Evolutionary conservation across 2,888 invertebrate genomes (phyloP), one percentile per base, ranked within the genome.

Genomic region (Tenthredo distinguenda): DNA sequence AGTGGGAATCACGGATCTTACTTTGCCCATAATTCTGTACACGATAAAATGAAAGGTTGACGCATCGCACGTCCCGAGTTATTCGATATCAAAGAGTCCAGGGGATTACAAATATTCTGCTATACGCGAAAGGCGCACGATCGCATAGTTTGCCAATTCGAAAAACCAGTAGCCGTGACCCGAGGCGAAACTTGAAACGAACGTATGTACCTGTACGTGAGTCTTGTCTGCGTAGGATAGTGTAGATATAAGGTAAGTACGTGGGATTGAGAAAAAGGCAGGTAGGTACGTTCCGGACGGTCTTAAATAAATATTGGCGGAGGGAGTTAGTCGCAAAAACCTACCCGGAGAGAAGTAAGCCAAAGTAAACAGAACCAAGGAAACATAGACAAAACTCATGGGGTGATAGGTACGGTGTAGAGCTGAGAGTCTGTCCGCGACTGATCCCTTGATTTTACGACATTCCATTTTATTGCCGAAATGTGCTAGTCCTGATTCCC

Each of bases 261-360:
- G 26, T 62, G 62, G 7, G n/a, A 68, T 18, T 68, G 68, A 12
- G 68, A 21, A 62, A n/a, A 55, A 55, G 62, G 2, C 26, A 34
- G 68, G 68, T 18, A 34, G 12, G 7, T 34, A 50, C 50, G 55
- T 77, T n/a, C 15, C 15, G 43, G 55, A 6, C n/a, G 77, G 77
- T 47, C 77, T 77, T n/a, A 55, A 18, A 34, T 55, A 55, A 77
- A 77, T 77, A 77, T 77, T 77, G 55, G 2, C 77, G 4, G 7
- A 18, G 34, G 34, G 77, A 77, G 50, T 77, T 77, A 77, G 72
- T 74, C 72, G 72, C 26, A 4, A 74, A 74, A 43, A 43, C n/a
- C 5, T 31, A 31, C 9, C 34, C 34, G 18, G 7, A 26, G 6
- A 31, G 55, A 50, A 77, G 76, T 77, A 77, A 77, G 3, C 77